Percentiles rank a stretch among this genome's conserved stretches.
phyloP scores from a whole-genome alignment of 2,797 vertebrate genomes.

The Poeciliopsis paucimaculata region DNA sequence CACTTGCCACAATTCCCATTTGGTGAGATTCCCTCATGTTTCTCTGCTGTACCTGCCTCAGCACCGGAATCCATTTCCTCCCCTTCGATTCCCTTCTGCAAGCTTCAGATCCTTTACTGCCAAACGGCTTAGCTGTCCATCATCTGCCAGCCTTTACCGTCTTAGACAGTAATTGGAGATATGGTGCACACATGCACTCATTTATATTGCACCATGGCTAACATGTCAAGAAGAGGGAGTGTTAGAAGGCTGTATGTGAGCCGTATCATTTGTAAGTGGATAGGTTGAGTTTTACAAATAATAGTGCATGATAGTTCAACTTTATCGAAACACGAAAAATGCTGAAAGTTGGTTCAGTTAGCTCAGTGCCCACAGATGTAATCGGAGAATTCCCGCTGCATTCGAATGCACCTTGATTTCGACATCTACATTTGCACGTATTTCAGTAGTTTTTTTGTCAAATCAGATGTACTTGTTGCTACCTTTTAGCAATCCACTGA shows the following conservation, averaged over 20 bases:
- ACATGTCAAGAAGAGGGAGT: constrained; percentile 16
- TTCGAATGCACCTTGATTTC: neutral
- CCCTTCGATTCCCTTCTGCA: constrained; percentile 22
- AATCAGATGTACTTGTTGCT: too few relatives aligned
- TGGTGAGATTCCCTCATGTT: constrained; percentile 69
- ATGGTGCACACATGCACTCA: constrained; percentile 46
- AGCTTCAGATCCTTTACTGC: constrained; percentile 59
- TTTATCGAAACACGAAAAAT: constrained; percentile 18
- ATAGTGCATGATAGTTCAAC: constrained; percentile 22
- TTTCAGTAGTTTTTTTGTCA: neutral
- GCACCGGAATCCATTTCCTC: constrained; percentile 59
- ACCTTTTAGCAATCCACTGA: neutral
- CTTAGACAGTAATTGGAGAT: constrained; percentile 69
- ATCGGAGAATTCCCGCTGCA: neutral
- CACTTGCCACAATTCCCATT: constrained; percentile 56
- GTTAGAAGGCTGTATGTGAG: constrained; percentile 23
- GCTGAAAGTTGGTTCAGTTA: neutral
- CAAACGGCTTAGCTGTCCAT: constrained; percentile 68
- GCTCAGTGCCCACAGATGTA: neutral
- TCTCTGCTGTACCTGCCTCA: constrained; percentile 54
- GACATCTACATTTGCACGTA: neutral
- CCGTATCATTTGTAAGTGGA: constrained; percentile 25
- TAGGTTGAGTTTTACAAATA: constrained; percentile 18
- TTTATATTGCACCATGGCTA: constrained; percentile 57
- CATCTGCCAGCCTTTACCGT: constrained; percentile 60